Base-by-base conservation (phyloP, 2,888 invertebrate genomes). In the Euspilapteryx auroguttella region DNA sequence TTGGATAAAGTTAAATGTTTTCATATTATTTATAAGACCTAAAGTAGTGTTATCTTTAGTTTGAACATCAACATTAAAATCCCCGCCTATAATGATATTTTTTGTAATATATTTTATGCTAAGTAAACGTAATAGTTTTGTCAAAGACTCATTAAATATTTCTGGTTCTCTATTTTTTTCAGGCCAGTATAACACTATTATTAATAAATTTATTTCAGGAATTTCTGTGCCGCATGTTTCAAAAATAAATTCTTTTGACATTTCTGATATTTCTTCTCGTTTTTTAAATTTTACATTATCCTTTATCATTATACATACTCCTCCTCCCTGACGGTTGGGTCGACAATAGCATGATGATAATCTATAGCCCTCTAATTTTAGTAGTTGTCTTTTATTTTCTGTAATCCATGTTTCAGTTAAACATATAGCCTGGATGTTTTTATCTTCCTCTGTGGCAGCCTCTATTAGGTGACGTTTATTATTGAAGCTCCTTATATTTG, bases 341-440 rank as follows among this genome's bases (percentile, higher is more conserved):
- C 14, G 14, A 9, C 24, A 25, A 8, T 12, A 23, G 7, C 11
- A 11, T 11, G 23, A 23, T 23, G 11, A 6, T 11, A 23, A 3
- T 3, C 3, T 23, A 11, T 23, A 23, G n/a, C 14, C 14, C 4
- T 25, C 14, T 25, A 25, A 3, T 4, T 13, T 7, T 9, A 25
- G 10, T 13, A 25, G 14, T 3, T 25, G 8, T 13, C 8, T 14
- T 14, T 14, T 25, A 7, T 11, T 7, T 4, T n/a, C 14, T 14
- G 13, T 25, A n/a, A 13, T 25, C 24, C 24, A 25, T 13, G 24
- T 25, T 25, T 25, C 24, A 4, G 24, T n/a, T 4, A 25, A 6
- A 12, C 14, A 25, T 3, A 25, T 3, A 14, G 24, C 24, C 14
- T 25, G 24, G 5, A 25, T 3, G 13, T 13, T 6, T n/a, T 13